Evolutionary conservation across 2,797 vertebrate species (phyloP).

Genomic region (Cheirogaleus major): DNA sequence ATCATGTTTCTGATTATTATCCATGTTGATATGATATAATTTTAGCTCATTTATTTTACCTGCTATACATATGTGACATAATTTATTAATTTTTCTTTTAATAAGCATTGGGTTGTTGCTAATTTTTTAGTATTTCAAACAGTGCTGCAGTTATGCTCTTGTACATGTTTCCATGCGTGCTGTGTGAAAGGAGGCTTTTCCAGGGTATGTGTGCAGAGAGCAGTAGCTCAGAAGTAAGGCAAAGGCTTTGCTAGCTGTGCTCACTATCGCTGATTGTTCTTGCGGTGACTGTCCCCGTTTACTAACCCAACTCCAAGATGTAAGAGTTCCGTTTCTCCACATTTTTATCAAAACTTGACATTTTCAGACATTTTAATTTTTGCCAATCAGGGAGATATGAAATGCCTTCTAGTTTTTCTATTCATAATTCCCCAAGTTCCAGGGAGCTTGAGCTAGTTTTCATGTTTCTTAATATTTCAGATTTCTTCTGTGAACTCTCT

Average conservation of each 20-base stretch:
- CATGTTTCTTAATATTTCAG: not conserved
- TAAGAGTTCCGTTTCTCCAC: not conserved
- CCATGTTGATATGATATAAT: not conserved
- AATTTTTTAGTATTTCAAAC: not conserved
- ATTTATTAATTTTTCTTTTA: not conserved
- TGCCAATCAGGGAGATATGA: not conserved
- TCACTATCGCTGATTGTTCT: not conserved
- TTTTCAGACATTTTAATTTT: constrained; percentile 9
- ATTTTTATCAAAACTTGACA: not conserved
- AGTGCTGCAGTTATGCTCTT: not conserved
- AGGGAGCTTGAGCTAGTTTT: not conserved
- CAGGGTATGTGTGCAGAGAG: not conserved
- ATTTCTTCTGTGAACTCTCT: not conserved
- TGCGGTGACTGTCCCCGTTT: not conserved
- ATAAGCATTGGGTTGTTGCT: not conserved
- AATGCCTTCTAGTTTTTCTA: not conserved
- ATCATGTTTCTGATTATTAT: not conserved
- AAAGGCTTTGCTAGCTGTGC: not conserved
- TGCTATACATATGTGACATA: not conserved
- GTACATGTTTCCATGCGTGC: not conserved
- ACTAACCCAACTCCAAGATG: not conserved
- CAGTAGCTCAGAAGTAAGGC: not conserved
- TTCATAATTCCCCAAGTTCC: not conserved
- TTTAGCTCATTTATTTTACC: not conserved
- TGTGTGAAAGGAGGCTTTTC: not conserved